Evolutionary conservation across 1,140 invertebrate species (phyloP).

Genomic region (Papilio polyxenes): DNA sequence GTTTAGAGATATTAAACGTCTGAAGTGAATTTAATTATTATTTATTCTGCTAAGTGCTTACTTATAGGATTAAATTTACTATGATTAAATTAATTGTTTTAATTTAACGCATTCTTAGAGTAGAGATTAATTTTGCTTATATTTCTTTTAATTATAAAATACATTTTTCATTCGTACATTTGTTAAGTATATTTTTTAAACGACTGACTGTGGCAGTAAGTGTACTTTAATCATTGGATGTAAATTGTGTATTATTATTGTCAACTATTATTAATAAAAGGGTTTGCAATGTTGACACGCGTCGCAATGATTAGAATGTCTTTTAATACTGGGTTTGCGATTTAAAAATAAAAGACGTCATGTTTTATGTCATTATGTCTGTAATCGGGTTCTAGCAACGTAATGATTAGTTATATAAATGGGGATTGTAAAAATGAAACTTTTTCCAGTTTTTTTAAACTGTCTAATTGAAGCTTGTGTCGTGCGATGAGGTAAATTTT

Average conservation of each 20-base stretch:
- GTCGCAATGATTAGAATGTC: constrained; percentile 26
- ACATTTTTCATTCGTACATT: too few species aligned
- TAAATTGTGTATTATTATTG: too few species aligned
- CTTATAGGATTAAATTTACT: background rate
- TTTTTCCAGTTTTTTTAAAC: constrained; percentile 40
- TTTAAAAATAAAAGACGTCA: constrained; percentile 28
- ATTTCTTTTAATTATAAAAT: background rate
- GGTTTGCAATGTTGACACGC: constrained; percentile 31
- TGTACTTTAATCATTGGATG: too few species aligned
- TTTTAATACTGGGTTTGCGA: constrained; percentile 12
- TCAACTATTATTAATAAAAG: background rate
- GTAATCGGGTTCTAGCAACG: background rate
- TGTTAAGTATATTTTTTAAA: background rate
- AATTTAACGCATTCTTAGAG: too few species aligned
- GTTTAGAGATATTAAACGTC: background rate
- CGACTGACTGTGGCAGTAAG: too few species aligned
- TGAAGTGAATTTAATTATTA: background rate
- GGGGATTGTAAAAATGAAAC: constrained; percentile 18
- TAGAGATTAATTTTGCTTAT: background rate
- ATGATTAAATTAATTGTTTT: constrained; percentile 1
- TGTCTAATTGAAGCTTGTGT: constrained; percentile 41
- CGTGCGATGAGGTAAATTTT: constrained; percentile 14
- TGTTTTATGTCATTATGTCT: constrained; percentile 32
- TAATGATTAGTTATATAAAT: constrained; percentile 22
- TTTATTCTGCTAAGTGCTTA: background rate